Conservation (phyloP, 2,113 vertebrate species). For the Ailuropoda melanoleuca region DNA sequence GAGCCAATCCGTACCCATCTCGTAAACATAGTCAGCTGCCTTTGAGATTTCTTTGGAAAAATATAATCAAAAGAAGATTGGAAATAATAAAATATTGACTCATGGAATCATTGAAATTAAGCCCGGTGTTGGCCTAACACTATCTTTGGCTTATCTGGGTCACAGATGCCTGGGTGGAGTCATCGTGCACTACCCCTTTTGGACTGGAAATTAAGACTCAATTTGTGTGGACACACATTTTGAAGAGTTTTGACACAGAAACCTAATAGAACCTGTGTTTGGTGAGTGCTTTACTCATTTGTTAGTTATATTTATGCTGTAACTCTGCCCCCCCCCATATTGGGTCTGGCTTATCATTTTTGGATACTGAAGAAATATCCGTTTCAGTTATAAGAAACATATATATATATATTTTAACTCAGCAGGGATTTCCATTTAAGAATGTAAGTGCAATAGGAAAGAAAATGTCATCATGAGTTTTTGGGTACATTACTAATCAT, state of each 20-base stretch:
- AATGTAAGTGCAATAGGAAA: neutral
- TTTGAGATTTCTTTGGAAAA: neutral
- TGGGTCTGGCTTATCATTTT: constrained; percentile 26
- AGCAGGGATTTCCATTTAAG: neutral
- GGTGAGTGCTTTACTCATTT: neutral
- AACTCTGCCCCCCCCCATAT: neutral
- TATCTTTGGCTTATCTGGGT: neutral
- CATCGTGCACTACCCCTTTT: neutral
- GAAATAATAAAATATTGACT: neutral
- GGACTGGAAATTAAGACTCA: neutral
- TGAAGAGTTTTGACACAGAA: neutral
- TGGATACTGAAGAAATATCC: neutral
- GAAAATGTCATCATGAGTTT: constrained; percentile 8
- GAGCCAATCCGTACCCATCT: neutral
- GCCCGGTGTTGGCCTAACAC: neutral
- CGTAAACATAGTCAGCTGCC: neutral
- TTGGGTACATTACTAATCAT: neutral
- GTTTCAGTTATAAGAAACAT: constrained; percentile 13
- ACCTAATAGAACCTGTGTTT: neutral
- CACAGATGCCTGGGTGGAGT: neutral
- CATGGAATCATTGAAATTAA: neutral
- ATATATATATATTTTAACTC: neutral
- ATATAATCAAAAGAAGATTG: neutral
- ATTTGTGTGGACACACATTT: neutral
- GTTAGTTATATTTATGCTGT: neutral